Evolutionary conservation across 2,888 invertebrate genomes (phyloP).

Genomic region (Cheilosia vernalis): DNA sequence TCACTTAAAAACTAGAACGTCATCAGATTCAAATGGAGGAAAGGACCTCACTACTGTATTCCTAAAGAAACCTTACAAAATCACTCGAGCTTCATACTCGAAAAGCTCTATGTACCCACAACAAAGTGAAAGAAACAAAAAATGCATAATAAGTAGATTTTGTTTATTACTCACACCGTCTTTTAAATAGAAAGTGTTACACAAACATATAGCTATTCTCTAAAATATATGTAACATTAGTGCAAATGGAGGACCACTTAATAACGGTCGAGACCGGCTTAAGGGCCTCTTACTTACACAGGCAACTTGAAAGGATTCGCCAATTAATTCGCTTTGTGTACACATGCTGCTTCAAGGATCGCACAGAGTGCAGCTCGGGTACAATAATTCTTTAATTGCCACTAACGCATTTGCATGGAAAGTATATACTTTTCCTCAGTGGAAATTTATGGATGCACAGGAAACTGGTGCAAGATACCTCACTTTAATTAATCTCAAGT

Average conservation of each 20-base stretch:
- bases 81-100: background rate
- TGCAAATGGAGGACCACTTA: slow-evolving; percentile 33
- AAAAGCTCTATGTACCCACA: background rate
- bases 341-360: slow-evolving; percentile 29
- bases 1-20: slow-evolving; percentile 23
- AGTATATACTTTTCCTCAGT: background rate
- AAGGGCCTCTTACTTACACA: slow-evolving; percentile 1
- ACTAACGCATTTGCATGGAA: slow-evolving; percentile 50
- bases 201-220: background rate
- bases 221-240: slow-evolving; percentile 22
- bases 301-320: slow-evolving; percentile 30
- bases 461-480: slow-evolving; percentile 24
- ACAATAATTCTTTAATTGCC: slow-evolving; percentile 44
- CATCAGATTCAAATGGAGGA: slow-evolving; percentile 17
- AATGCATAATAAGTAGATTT: slow-evolving; percentile 15
- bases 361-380: background rate
- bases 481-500: slow-evolving; percentile 18
- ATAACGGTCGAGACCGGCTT: slow-evolving; percentile 33
- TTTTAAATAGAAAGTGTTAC: background rate
- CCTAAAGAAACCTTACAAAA: background rate
- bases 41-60: background rate
- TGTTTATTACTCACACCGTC: background rate
- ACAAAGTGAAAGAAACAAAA: background rate
- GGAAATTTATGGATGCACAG: slow-evolving; percentile 40
- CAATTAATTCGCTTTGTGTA: slow-evolving; percentile 52